phyloP scores from a whole-genome alignment of 2,888 invertebrate genomes.

The Epiblema foenella region DNA sequence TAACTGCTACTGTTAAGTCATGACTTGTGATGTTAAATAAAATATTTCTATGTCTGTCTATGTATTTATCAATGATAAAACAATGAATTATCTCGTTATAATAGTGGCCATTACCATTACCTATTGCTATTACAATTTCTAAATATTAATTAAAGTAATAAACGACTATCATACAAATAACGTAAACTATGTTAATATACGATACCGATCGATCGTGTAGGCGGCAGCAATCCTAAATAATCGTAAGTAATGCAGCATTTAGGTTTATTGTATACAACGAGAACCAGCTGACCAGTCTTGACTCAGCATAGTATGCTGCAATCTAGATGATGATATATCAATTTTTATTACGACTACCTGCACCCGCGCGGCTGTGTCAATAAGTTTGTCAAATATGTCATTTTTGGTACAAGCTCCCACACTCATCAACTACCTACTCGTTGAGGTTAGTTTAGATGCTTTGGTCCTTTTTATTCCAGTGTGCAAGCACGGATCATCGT shows the following conservation, averaged over 20 bases:
- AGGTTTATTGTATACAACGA: slow-evolving; percentile 15
- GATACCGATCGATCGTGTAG: slow-evolving; percentile 13
- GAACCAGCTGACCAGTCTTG: slow-evolving; percentile 35
- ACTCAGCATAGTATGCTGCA: slow-evolving; percentile 20
- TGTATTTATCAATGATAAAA: too few relatives aligned
- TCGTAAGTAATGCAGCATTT: slow-evolving; percentile 36
- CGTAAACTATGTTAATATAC: slow-evolving; percentile 5
- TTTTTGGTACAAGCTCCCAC: too few relatives aligned
- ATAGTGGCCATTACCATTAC: too few relatives aligned
- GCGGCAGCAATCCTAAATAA: slow-evolving; percentile 22
- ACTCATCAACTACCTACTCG: too few relatives aligned
- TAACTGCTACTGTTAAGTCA: too few relatives aligned
- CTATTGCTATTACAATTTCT: too few relatives aligned
- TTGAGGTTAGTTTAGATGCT: too few relatives aligned
- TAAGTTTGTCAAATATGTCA: too few relatives aligned
- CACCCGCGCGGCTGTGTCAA: neutral
- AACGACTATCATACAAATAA: neutral
- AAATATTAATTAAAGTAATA: neutral
- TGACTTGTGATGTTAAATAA: too few relatives aligned
- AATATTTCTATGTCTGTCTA: too few relatives aligned
- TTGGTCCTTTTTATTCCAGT: slow-evolving; percentile 83
- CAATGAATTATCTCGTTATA: too few relatives aligned
- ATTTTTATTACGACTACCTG: slow-evolving; percentile 4
- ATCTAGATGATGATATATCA: slow-evolving; percentile 23
- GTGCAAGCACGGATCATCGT: slow-evolving; percentile 94